A percentile compares a stretch with the other conserved stretches of the same genome.
Evolutionary conservation across 92 coral and sea anemone genomes (phyloP).

Genomic region (Porites cylindrica): DNA sequence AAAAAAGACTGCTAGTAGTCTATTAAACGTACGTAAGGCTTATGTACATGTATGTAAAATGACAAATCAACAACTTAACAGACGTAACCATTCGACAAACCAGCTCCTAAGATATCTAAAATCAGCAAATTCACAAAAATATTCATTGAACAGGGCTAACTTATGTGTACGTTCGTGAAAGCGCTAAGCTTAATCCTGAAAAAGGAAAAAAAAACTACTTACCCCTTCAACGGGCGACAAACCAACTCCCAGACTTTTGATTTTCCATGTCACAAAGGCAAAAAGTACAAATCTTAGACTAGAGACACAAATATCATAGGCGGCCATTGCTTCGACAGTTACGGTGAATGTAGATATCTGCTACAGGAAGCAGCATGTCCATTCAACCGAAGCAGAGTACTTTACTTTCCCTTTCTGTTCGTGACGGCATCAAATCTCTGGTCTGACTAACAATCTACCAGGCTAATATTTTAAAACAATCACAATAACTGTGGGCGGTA

Average conservation of each 20-base stretch:
- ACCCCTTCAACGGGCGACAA: not conserved
- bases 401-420: not conserved
- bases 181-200: not conserved
- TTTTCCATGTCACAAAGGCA: not conserved
- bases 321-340: not conserved
- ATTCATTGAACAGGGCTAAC: too few relatives aligned
- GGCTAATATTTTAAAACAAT: conserved; percentile 6
- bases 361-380: not conserved
- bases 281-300: not conserved
- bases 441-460: not conserved
- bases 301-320: not conserved
- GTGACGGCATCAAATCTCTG: conserved; percentile 3
- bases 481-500: conserved; percentile 33
- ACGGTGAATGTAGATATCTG: not conserved
- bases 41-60: too few relatives aligned
- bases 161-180: not conserved
- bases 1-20: too few relatives aligned
- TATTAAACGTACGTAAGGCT: too few relatives aligned
- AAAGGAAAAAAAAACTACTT: not conserved
- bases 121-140: too few relatives aligned
- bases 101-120: too few relatives aligned
- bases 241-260: not conserved
- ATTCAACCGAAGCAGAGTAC: conserved; percentile 3
- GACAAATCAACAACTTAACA: too few relatives aligned
- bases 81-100: too few relatives aligned